Base-by-base conservation (phyloP, 2,113 vertebrate species). In the Tachycineta bicolor region DNA sequence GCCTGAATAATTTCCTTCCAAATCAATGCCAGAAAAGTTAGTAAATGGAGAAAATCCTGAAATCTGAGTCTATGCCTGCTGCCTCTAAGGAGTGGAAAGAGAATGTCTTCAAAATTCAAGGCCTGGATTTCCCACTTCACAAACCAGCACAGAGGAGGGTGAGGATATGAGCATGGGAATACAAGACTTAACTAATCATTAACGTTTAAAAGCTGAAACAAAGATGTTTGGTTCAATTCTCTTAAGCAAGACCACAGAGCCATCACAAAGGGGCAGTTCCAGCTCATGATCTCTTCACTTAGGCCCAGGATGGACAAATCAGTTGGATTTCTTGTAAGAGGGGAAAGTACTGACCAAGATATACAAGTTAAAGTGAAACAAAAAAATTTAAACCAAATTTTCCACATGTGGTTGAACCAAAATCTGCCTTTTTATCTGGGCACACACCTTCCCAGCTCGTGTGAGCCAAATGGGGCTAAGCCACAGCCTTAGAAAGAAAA, bases 1-100 rank as follows among this genome's bases (percentile, higher is more conserved):
- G 70, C 55, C 78, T 59, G 60, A 77, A 73, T 74, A 50, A 77
- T 89, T 96, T 92, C 63, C 68, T 79, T 93, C 56, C 52, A 92
- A 89, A 82, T 73, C 73, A 77, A 50, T 70, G 83, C 56, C 74
- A 78, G 80, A 50, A 63, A 88, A 93, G 23, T 89, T 79, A 83
- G 70, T 68, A 87, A 85, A 86, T 0, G 3, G 75, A 96, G 79
- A 67, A 90, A 90, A 73, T 24, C 53, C 80, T 78, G 85, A 92
- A 93, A 94, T 41, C 43, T 58, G 74, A 96, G 65, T 77, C 56
- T 44, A 41, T 26, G 47, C 37, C 86, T 92, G 46, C 49, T 60
- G 24, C 41, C 69, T 69, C 65, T 67, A 49, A 76, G 53, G 59
- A 88, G 14, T 3, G 17, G 82, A 83, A 74, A 76, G 39, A 84